Evolutionary conservation across 2,113 vertebrate genomes (phyloP).

Genomic region (Ophiodon elongatus): DNA sequence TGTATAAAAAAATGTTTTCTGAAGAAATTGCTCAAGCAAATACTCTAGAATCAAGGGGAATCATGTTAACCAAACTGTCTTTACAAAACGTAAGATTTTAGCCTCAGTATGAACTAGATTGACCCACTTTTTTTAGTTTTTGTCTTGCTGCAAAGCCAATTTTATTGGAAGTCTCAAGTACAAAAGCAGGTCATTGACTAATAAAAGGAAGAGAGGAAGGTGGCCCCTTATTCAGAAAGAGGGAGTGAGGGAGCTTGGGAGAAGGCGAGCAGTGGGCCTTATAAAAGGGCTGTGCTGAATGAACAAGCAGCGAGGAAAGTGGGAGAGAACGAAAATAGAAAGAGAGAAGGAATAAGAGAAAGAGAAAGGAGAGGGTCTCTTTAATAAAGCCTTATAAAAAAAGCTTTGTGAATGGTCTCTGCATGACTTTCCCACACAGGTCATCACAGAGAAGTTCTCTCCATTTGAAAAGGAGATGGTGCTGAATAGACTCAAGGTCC

Average conservation of each 20-base stretch:
- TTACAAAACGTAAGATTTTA: background rate
- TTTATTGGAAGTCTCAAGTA: slow-evolving; percentile 34
- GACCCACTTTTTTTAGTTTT: background rate
- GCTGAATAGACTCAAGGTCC: slow-evolving; percentile 46
- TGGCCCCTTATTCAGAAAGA: slow-evolving; percentile 71
- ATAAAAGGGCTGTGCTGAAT: slow-evolving; percentile 39
- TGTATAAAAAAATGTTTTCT: background rate
- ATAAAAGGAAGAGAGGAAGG: slow-evolving; percentile 57
- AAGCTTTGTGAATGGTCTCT: slow-evolving; percentile 70
- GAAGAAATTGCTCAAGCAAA: background rate
- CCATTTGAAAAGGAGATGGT: slow-evolving; percentile 67
- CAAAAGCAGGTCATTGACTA: slow-evolving; percentile 66
- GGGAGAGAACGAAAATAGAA: slow-evolving; percentile 25
- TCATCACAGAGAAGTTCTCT: slow-evolving; percentile 53
- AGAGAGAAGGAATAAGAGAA: slow-evolving; percentile 35
- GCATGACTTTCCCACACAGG: slow-evolving; percentile 78
- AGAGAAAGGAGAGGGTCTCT: slow-evolving; percentile 44
- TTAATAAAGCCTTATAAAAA: slow-evolving; percentile 66
- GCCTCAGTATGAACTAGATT: background rate
- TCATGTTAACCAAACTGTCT: background rate
- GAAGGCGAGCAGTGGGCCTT: slow-evolving; percentile 18
- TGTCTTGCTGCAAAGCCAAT: background rate
- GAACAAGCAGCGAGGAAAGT: slow-evolving; percentile 33
- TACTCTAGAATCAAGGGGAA: background rate
- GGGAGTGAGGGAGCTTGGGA: slow-evolving; percentile 42